A percentile compares a stretch with the other conserved stretches of the same genome.
Conservation (phyloP, 2,113 vertebrate genomes). For the Syrmaticus mikado region DNA sequence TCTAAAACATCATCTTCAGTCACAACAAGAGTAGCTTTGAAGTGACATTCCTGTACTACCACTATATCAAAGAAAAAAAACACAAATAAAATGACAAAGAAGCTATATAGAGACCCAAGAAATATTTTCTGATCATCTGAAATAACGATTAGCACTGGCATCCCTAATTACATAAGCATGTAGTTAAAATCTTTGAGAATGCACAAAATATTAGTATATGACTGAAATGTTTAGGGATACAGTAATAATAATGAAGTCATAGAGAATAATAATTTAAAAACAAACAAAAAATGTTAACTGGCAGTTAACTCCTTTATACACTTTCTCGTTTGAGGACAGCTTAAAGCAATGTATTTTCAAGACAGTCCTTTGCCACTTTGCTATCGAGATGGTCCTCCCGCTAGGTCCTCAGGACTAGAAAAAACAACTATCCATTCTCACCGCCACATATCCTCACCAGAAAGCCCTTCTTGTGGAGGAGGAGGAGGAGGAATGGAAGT, state of each 20-base stretch:
- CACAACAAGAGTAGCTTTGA: not conserved
- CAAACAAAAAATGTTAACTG: not conserved
- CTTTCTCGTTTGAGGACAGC: not conserved
- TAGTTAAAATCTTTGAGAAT: not conserved
- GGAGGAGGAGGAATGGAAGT: fast-evolving
- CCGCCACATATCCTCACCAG: no score
- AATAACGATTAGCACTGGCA: not conserved
- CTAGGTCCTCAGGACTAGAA: not conserved
- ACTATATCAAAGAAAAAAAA: not conserved
- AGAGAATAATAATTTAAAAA: not conserved
- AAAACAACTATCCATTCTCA: not conserved
- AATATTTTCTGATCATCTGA: not conserved
- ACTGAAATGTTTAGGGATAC: not conserved
- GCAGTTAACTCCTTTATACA: not conserved
- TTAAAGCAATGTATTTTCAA: not conserved
- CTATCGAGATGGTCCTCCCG: not conserved
- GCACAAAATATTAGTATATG: not conserved
- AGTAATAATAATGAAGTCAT: not conserved
- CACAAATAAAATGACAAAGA: not conserved
- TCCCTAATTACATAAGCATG: not conserved
- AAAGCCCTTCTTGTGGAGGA: not conserved
- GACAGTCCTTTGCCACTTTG: fast-evolving
- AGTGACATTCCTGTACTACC: not conserved
- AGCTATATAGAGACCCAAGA: not conserved
- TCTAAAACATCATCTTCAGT: not conserved